Percentiles rank a stretch among this genome's conserved stretches.
Evolutionary conservation across 2,888 invertebrate genomes (phyloP).

Genomic region (Neelides folsomi): DNA sequence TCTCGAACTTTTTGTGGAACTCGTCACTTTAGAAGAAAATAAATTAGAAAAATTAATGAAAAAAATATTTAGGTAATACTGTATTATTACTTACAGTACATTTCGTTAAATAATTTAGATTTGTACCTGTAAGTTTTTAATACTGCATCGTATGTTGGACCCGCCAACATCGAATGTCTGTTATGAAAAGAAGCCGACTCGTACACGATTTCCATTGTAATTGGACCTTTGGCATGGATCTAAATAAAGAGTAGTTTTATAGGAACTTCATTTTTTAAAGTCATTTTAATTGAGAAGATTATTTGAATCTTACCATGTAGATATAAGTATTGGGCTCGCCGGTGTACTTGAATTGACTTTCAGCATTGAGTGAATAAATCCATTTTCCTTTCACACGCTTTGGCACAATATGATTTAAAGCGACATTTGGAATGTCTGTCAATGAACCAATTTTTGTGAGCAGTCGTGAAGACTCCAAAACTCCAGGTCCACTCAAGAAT

Average conservation of each 20-base stretch:
- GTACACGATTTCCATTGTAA: conserved; percentile 68
- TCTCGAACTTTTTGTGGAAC: conserved; percentile 69
- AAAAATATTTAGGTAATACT: not conserved
- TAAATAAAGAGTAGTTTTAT: conserved; percentile 10
- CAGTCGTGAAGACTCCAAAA: conserved; percentile 17
- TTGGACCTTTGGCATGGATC: conserved; percentile 61
- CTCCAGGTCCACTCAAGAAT: conserved; percentile 21
- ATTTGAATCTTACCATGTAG: conserved; percentile 28
- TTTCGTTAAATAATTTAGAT: not conserved
- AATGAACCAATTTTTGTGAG: conserved; percentile 21
- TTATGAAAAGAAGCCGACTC: conserved; percentile 57
- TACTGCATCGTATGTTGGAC: conserved; percentile 51
- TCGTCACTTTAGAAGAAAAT: conserved; percentile 40
- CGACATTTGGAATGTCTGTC: conserved; percentile 23
- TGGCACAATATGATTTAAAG: conserved; percentile 22
- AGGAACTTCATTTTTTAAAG: not conserved
- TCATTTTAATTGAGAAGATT: not conserved
- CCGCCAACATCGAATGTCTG: conserved; percentile 45
- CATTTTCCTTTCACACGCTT: conserved; percentile 22
- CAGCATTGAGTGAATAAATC: conserved; percentile 21
- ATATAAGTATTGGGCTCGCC: conserved; percentile 39
- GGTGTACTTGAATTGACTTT: conserved; percentile 21
- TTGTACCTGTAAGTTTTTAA: conserved; percentile 39
- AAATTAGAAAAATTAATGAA: not conserved
- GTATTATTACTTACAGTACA: not conserved